Evolutionary conservation across 1,140 invertebrate genomes (phyloP).

Genomic region (Drosophila sucinea): DNA sequence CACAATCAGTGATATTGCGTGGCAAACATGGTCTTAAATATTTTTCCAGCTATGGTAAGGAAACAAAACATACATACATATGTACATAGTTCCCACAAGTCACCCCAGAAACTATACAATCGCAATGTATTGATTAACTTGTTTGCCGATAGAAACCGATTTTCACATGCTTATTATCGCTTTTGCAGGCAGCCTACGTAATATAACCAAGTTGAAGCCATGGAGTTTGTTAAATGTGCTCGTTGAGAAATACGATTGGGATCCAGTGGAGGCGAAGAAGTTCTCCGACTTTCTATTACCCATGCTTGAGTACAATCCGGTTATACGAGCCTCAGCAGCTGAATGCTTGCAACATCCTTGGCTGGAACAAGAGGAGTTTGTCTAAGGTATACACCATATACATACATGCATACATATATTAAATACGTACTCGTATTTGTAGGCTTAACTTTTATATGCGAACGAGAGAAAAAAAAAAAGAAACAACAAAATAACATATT

Average conservation of each 20-base stretch:
- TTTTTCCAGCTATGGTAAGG: constrained; percentile 81
- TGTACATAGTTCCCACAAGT: too few relatives aligned
- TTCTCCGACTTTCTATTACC: constrained; percentile 97
- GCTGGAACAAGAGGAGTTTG: constrained; percentile 88
- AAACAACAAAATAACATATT: constrained; percentile 14
- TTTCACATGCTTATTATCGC: too few relatives aligned
- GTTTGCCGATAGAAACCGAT: too few relatives aligned
- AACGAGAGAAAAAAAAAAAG: constrained; percentile 40
- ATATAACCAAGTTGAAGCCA: constrained; percentile 96
- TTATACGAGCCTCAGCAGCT: constrained; percentile 94
- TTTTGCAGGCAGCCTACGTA: constrained; percentile 90
- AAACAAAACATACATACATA: constrained; percentile 69
- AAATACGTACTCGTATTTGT: constrained; percentile 43
- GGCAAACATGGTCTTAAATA: constrained; percentile 82
- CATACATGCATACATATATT: constrained; percentile 25
- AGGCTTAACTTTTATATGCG: constrained; percentile 62
- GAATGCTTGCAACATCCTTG: constrained; percentile 97
- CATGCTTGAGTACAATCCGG: constrained; percentile 98
- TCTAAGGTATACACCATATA: constrained; percentile 47
- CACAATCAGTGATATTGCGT: constrained; percentile 84
- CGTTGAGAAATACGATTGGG: constrained; percentile 98
- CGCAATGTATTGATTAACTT: too few relatives aligned
- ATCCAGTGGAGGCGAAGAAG: constrained; percentile 91
- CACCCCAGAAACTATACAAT: too few relatives aligned
- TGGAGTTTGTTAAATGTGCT: constrained; percentile 96